These are phyloP conservation scores for Cyaniris semiargus DNA, from an alignment of 2,888 invertebrate genomes.

Conservation along the genomic window DNA sequence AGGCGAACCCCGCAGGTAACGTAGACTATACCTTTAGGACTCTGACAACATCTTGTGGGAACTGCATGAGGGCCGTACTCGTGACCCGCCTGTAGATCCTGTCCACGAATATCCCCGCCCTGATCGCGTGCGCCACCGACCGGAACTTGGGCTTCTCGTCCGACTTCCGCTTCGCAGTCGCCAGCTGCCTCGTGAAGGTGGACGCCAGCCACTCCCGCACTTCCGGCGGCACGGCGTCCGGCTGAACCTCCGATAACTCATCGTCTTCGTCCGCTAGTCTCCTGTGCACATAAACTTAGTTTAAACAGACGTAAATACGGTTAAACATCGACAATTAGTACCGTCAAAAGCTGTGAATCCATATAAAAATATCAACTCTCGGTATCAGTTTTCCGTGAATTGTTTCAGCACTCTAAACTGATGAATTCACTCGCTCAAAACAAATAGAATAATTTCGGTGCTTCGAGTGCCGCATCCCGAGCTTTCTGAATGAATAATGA, in stretches of 20 bases:
- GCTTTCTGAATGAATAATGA: slow-evolving; percentile 27
- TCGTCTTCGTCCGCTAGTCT: slow-evolving; percentile 95
- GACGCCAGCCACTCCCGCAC: slow-evolving; percentile 98
- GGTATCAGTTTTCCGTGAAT: slow-evolving; percentile 14
- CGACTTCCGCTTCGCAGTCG: slow-evolving; percentile 86
- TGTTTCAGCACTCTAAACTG: slow-evolving; percentile 9
- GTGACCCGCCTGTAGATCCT: slow-evolving; percentile 92
- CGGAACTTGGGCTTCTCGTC: slow-evolving; percentile 94
- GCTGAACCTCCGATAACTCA: slow-evolving; percentile 96
- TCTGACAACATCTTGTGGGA: slow-evolving; percentile 92
- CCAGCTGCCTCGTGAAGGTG: slow-evolving; percentile 95
- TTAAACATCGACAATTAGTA: neutral
- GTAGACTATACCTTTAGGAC: slow-evolving; percentile 87
- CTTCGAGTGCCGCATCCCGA: slow-evolving; percentile 4
- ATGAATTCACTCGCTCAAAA: slow-evolving; percentile 20
- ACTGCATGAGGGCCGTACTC: slow-evolving; percentile 89
- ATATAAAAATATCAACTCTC: slow-evolving; percentile 16
- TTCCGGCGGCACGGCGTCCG: slow-evolving; percentile 97
- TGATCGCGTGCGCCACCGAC: slow-evolving; percentile 96
- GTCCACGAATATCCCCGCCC: slow-evolving; percentile 98
- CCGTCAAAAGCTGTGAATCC: slow-evolving; percentile 8
- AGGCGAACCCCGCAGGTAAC: neutral
- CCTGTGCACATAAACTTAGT: slow-evolving; percentile 69
- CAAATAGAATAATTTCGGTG: slow-evolving; percentile 28
- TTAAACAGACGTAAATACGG: neutral